Percentiles rank a stretch among this genome's conserved stretches.
These are phyloP conservation scores for Sisor rabdophorus DNA, from an alignment of 2,113 vertebrate species.

Conservation along the genomic window DNA sequence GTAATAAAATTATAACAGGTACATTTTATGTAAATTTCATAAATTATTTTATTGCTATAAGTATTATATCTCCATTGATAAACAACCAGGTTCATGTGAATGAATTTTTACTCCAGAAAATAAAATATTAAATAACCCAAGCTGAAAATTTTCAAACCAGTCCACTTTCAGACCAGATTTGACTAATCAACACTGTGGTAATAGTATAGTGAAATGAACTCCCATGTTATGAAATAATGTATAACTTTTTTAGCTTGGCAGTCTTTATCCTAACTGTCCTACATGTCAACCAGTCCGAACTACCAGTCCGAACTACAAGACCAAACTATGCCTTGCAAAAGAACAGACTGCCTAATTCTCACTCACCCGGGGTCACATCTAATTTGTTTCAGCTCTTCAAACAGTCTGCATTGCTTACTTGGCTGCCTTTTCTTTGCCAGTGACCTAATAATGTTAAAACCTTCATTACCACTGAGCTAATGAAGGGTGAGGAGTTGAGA, in stretches of 20 bases:
- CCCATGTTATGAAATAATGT: neutral
- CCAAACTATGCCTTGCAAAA: constrained; percentile 49
- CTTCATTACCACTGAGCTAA: constrained; percentile 72
- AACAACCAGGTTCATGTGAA: too few relatives aligned
- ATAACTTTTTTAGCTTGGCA: neutral
- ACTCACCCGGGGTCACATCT: constrained; percentile 49
- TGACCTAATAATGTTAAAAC: constrained; percentile 71
- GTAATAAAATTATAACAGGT: too few relatives aligned
- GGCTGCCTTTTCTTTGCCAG: constrained; percentile 53
- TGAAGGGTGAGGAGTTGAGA: constrained; percentile 73
- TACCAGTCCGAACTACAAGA: constrained; percentile 25
- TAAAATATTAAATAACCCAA: too few relatives aligned
- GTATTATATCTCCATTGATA: too few relatives aligned
- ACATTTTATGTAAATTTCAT: too few relatives aligned
- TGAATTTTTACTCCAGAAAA: too few relatives aligned
- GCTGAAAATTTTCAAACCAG: too few relatives aligned
- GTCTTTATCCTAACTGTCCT: constrained; percentile 2
- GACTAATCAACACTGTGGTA: neutral
- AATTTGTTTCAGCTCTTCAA: constrained; percentile 61
- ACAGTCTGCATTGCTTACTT: constrained; percentile 56
- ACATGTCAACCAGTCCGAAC: constrained; percentile 24
- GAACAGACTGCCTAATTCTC: constrained; percentile 32
- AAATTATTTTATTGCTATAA: too few relatives aligned
- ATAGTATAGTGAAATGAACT: neutral
- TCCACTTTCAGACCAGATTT: neutral